Evolutionary conservation across 1,140 invertebrate species (phyloP), one percentile per base, ranked within the genome.

Genomic region (Samia ricini): DNA sequence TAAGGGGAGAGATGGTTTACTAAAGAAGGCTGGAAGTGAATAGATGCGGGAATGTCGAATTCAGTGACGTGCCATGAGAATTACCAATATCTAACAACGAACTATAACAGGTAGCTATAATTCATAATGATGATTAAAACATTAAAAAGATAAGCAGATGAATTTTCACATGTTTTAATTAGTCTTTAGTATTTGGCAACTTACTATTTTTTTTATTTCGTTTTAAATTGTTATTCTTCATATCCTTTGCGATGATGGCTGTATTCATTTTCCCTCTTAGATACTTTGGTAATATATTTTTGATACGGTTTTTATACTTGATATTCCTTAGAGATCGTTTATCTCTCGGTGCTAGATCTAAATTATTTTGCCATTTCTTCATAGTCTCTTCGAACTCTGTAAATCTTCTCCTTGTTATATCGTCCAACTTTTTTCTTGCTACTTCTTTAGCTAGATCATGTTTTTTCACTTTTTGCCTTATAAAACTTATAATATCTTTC

Each of bases 211-310:
- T 22, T 49, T 20, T 56, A 6, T 56, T 56, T 21, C 26, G 23
- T 61, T 51, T 50, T 22, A 21, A 51, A 24, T 54, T 57, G 26
- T 15, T 33, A 29, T 64, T 63, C n/a, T 50, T 29, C 4, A 8
- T 49, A 1, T 63, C 63, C 29, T 69, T 74, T 10, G 59, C 62
- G 6, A 63, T 52, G 10, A 72, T 64, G 3, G 42, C 68, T 5
- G 69, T 67, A 54, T 77, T 75, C 0, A 76, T 62, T 71, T 81
- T 83, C 12, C 72, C 66, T 64, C 68, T 69, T 50, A 81, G 60
- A 64, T 79, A 81, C 26, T 62, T 54, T 2, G 83, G 81, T 42
- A 85, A 68, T 1, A 88, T 82, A 61, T 76, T 77, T 61, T 82
- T 88, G 1, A 85, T 69, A 50, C 71, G 69, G 50, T 69, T 64